These are phyloP conservation scores for Nansenia antarctica DNA, from an alignment of 2,113 vertebrate genomes.

Conservation along the genomic window DNA sequence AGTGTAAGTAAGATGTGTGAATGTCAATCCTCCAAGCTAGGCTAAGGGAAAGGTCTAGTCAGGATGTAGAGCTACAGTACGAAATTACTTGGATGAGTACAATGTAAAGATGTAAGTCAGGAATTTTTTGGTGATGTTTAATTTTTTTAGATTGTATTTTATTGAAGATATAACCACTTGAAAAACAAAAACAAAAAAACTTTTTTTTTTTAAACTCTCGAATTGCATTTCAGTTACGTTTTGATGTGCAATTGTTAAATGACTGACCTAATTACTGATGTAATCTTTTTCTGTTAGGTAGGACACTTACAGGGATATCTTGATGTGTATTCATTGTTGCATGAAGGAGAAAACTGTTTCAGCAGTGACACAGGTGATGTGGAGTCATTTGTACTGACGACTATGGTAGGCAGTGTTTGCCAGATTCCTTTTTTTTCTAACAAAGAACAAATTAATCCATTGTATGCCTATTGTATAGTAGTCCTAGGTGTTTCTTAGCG, in stretches of 20 bases:
- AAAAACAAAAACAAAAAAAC: constrained; percentile 16
- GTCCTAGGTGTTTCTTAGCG: constrained; percentile 49
- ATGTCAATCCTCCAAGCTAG: neutral
- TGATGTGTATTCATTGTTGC: constrained; percentile 84
- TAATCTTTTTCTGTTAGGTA: constrained; percentile 70
- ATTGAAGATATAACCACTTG: constrained; percentile 27
- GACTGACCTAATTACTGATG: constrained; percentile 57
- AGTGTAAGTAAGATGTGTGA: constrained; percentile 4
- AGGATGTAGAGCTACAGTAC: constrained; percentile 14
- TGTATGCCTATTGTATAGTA: constrained; percentile 34
- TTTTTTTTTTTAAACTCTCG: constrained; percentile 38
- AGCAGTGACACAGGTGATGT: constrained; percentile 83
- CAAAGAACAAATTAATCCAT: constrained; percentile 44
- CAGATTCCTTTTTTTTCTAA: constrained; percentile 79
- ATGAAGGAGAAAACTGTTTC: constrained; percentile 80
- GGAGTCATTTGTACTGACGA: constrained; percentile 82
- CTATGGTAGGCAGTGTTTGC: constrained; percentile 84
- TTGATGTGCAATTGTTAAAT: constrained; percentile 60
- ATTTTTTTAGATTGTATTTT: constrained; percentile 26
- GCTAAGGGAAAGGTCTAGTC: neutral
- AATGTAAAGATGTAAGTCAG: constrained; percentile 41
- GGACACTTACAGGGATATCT: constrained; percentile 77
- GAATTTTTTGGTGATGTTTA: constrained; percentile 21
- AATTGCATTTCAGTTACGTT: constrained; percentile 57
- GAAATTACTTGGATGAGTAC: constrained; percentile 24